phyloP scores from a whole-genome alignment of 2,888 invertebrate genomes.

The Oscheius sp. region DNA sequence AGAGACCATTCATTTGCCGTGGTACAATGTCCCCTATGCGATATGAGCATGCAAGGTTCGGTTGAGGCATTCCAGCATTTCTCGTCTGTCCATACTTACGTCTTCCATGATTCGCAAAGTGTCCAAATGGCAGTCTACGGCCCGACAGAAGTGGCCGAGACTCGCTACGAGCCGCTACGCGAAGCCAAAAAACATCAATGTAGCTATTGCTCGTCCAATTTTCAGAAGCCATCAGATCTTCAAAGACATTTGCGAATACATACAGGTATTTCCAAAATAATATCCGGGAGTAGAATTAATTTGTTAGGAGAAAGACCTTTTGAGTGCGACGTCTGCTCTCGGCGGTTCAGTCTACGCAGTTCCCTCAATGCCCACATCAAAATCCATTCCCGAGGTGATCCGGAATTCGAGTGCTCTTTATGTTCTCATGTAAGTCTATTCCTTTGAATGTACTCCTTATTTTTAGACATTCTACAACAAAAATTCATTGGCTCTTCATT shows the following conservation, averaged over 20 bases:
- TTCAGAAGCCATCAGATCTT: slow-evolving; percentile 50
- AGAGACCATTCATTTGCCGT: slow-evolving; percentile 44
- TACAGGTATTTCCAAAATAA: slow-evolving; percentile 39
- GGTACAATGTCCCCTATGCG: slow-evolving; percentile 53
- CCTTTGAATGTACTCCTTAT: too few relatives aligned
- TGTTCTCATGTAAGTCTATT: slow-evolving; percentile 46
- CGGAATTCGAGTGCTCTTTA: slow-evolving; percentile 52
- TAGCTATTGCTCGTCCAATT: slow-evolving; percentile 30
- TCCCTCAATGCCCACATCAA: slow-evolving; percentile 44
- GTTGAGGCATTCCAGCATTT: slow-evolving; percentile 48
- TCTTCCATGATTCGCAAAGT: slow-evolving; percentile 19
- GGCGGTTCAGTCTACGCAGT: slow-evolving; percentile 45
- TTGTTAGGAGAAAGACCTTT: slow-evolving; percentile 53
- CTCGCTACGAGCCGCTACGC: neutral
- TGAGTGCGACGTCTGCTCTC: slow-evolving; percentile 48
- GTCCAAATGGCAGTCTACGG: slow-evolving; percentile 24
- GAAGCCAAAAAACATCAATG: slow-evolving; percentile 33
- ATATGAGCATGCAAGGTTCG: slow-evolving; percentile 39
- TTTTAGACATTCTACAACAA: slow-evolving; percentile 41
- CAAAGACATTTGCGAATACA: slow-evolving; percentile 50
- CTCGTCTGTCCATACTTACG: slow-evolving; percentile 20
- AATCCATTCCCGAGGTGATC: slow-evolving; percentile 42
- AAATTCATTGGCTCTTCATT: slow-evolving; percentile 45
- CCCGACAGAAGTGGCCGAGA: neutral
- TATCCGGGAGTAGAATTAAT: neutral